These are phyloP conservation scores for Acromyrmex echinatior DNA, from an alignment of 1,140 invertebrate species.

Conservation along the genomic window DNA sequence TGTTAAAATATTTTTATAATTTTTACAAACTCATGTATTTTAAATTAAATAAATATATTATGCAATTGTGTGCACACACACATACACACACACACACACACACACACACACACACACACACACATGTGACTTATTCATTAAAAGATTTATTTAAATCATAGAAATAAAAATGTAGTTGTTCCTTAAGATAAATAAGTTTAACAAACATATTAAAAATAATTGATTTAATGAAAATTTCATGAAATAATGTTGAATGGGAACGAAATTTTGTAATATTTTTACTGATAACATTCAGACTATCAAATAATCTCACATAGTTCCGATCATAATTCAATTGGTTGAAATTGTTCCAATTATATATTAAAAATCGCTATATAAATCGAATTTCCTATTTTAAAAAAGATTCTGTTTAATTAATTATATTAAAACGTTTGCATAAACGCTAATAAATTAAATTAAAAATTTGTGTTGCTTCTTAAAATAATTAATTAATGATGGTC, in stretches of 20 bases:
- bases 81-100: no score
- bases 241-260: neutral
- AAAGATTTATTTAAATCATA: neutral
- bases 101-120: no score
- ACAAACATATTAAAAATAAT: neutral
- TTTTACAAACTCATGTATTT: constrained; percentile 4
- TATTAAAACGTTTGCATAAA: neutral
- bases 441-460: neutral
- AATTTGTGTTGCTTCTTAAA: neutral
- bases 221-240: neutral
- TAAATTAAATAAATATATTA: constrained; percentile 1
- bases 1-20: neutral
- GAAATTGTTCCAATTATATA: neutral
- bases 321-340: neutral
- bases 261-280: neutral
- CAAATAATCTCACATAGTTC: neutral
- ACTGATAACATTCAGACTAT: neutral
- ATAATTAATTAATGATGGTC: neutral
- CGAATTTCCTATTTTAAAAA: neutral
- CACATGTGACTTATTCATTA: neutral
- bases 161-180: neutral
- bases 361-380: neutral
- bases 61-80: neutral
- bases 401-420: neutral
- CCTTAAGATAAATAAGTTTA: neutral